Percentiles rank a stretch among this genome's conserved stretches.
Evolutionary conservation across 2,113 vertebrate species (phyloP).

Genomic region (Asarcornis scutulata): DNA sequence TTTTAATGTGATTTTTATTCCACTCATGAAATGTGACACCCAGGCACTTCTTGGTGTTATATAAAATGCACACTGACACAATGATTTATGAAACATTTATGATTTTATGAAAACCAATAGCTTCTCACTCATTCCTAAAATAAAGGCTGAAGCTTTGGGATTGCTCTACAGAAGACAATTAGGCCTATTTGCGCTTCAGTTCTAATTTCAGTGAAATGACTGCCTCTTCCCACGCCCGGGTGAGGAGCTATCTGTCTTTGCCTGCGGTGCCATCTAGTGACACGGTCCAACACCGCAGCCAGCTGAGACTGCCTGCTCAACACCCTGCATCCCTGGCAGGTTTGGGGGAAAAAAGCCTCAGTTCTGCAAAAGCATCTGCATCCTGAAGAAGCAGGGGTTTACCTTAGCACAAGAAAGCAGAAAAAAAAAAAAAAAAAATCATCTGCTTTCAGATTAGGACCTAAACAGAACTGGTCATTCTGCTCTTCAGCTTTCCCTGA

Average conservation of each 20-base stretch:
- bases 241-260: neutral
- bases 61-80: neutral
- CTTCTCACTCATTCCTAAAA: no score
- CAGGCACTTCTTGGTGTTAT: neutral
- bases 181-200: rapidly evolving
- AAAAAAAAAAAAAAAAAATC: no score
- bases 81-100: neutral
- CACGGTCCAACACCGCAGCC: neutral
- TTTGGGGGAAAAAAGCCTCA: rapidly evolving
- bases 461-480: no score
- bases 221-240: rapidly evolving
- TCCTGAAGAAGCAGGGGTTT: neutral
- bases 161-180: rapidly evolving
- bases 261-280: neutral
- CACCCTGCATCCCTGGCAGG: rapidly evolving
- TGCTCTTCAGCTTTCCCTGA: no score
- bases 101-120: neutral
- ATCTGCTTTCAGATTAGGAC: no score
- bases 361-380: rapidly evolving
- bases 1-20: neutral
- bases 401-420: neutral
- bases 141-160: neutral
- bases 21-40: neutral
- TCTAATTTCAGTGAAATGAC: rapidly evolving
- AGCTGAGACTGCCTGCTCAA: no score